Percentiles rank a stretch among this genome's conserved stretches.
Conservation (phyloP, 2,888 invertebrate species). For the Plutella xylostella region DNA sequence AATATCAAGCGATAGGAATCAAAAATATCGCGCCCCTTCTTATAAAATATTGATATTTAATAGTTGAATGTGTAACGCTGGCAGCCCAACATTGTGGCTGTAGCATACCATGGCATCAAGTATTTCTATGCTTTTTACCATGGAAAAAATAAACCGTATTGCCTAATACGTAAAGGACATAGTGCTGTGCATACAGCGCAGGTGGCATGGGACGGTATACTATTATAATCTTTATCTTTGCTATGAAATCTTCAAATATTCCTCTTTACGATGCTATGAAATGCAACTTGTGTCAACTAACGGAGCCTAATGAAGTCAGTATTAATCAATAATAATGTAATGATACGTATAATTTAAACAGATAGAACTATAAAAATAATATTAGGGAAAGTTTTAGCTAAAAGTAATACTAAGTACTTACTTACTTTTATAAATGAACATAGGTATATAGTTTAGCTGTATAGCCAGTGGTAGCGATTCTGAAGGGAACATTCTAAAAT, state of each 20-base stretch:
- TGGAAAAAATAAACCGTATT: conserved; percentile 22
- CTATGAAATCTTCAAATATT: conserved; percentile 58
- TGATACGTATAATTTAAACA: neutral
- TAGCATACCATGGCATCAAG: conserved; percentile 55
- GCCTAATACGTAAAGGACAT: neutral
- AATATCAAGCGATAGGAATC: conserved; percentile 53
- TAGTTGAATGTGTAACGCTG: conserved; percentile 58
- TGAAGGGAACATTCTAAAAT: no score
- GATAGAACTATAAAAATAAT: no score
- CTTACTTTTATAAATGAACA: no score
- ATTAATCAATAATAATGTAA: neutral
- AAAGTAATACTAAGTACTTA: no score
- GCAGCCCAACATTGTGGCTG: conserved; percentile 47
- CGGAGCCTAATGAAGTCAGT: conserved; percentile 21
- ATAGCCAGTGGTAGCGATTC: no score
- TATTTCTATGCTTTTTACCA: conserved; percentile 33
- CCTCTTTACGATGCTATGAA: conserved; percentile 60
- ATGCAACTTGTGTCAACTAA: conserved; percentile 51
- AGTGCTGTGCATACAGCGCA: conserved; percentile 36
- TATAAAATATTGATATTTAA: conserved; percentile 66
- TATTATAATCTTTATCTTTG: conserved; percentile 50
- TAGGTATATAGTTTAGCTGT: no score
- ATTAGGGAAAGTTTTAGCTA: no score
- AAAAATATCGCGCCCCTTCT: conserved; percentile 42
- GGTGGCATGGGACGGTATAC: conserved; percentile 50